Evolutionary conservation across 2,888 invertebrate genomes (phyloP), one percentile per base, ranked within the genome.

Genomic region (Allygus modestus): DNA sequence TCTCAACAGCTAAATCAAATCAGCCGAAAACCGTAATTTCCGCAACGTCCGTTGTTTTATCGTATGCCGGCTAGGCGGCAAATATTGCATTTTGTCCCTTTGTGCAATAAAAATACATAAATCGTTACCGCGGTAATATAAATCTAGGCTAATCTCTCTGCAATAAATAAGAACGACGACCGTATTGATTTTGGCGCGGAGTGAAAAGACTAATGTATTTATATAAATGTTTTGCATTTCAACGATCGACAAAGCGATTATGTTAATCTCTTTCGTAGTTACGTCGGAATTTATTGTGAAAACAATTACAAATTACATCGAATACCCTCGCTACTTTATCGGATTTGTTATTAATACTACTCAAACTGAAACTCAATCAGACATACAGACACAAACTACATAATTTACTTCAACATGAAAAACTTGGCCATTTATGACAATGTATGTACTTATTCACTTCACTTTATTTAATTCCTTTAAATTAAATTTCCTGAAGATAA

Each of bases 1-100:
- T 77, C 77, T 46, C 77, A 9, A 28, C 77, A n/a, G 77, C 51
- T 51, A 77, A 77, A 77, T 46, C 77, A 77, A 77, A 77, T 77
- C 77, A 77, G 77, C 41, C 28, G 77, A 43, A 77, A 77, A 77
- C 77, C 46, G 77, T 77, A 77, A 77, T 77, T 77, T 77, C 77
- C 77, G 77, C 77, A 28, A 46, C 23, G 41, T 37, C 46, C 41
- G 77, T 43, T 46, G 51, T 77, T 77, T 77, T 77, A 77, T 77
- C 46, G 37, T 73, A 23, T 43, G 37, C 23, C 73, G 33, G 69
- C 23, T 23, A 2, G 9, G 28, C n/a, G 9, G 73, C 23, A 41
- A 73, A 73, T 73, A 73, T 73, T 43, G 41, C 65, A 65, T 65
- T 65, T 46, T 65, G 1, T 65, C 17, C 65, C 31, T 65, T 65